Evolutionary conservation across 2,888 invertebrate genomes (phyloP), one percentile per base, ranked within the genome.

Genomic region (Corythucha ciliata): DNA sequence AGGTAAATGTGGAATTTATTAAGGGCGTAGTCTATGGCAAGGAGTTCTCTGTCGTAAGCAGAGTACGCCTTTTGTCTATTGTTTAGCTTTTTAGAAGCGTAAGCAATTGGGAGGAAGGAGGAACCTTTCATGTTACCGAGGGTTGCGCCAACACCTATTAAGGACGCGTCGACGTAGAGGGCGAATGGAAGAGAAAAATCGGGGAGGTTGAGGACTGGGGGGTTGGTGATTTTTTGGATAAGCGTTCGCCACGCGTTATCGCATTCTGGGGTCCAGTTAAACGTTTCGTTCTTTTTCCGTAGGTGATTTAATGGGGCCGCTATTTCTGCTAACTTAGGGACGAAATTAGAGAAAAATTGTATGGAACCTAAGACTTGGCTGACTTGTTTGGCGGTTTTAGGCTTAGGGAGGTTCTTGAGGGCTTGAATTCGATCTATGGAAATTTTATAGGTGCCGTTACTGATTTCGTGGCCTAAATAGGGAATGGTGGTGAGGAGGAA

Each of bases 341-440:
- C 42, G 36, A 59, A 64, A n/a, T 61, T 60, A 1, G 61, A 52
- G 2, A 62, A 50, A 58, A 63, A 64, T n/a, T 58, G 57, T 10
- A 57, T 48, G 2, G 57, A 36, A 0, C 63, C 63, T 8, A 63
- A 41, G 36, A 63, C 61, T 0, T 54, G 48, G 10, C 57, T 53
- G 16, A 59, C 40, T 5, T 48, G 52, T 33, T 59, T 58, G 4
- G 53, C 41, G 40, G 57, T 53, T 12, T 33, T 27, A 4, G 60
- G 58, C 20, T 10, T 8, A 1, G 47, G 57, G 48, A 52, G 56
- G 16, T 56, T 42, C 10, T 48, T 27, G 20, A 46, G 55, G 18
- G 45, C 53, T 22, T 52, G 36, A 16, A 48, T 57, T 22, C 53
- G 50, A 22, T 56, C 54, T 1, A 60, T 59, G 21, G 54, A 45